A percentile compares a stretch with the other conserved stretches of the same genome.
Conservation (phyloP, 2,113 vertebrate species). For the Junco hyemalis region DNA sequence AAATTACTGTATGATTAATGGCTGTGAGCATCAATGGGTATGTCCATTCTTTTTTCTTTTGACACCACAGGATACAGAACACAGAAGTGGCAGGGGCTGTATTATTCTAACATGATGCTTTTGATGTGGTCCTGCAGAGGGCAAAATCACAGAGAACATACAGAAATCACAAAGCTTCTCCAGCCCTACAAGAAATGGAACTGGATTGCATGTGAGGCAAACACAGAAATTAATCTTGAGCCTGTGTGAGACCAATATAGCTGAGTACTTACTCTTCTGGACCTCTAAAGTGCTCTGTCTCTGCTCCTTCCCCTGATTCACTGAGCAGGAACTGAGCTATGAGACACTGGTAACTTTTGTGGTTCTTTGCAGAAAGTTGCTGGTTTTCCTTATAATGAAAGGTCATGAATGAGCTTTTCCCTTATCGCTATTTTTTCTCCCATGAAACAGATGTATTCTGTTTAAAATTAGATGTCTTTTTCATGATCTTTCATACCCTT, state of each 20-base stretch:
- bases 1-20: neutral
- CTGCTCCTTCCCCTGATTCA: neutral
- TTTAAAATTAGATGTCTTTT: neutral
- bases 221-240: neutral
- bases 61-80: fast-evolving
- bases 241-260: neutral
- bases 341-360: neutral
- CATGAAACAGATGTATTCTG: neutral
- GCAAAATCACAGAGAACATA: fast-evolving
- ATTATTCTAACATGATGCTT: neutral
- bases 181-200: neutral
- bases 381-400: neutral
- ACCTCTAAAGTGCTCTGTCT: neutral
- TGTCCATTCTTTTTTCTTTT: neutral
- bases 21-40: fast-evolving
- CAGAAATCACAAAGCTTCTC: neutral
- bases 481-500: neutral
- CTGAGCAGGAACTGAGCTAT: neutral
- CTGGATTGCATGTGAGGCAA: neutral
- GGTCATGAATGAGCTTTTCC: neutral
- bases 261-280: neutral
- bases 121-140: neutral
- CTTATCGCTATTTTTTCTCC: neutral
- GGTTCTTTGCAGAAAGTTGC: neutral
- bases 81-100: neutral